Evolutionary conservation across 2,888 invertebrate genomes (phyloP).

Genomic region (Aphidoletes aphidimyza): DNA sequence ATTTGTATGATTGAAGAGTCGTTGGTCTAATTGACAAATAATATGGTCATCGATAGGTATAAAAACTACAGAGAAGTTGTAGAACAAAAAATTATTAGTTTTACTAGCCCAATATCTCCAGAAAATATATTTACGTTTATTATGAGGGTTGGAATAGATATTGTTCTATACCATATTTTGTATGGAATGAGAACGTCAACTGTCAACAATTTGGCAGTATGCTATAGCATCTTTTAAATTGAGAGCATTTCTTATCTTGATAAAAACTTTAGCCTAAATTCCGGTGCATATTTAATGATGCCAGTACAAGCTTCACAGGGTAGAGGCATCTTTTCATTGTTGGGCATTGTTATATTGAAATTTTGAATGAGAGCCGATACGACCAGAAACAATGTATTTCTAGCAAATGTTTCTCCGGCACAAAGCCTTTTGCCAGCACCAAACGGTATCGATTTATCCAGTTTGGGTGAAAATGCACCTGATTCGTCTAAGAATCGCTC

Average conservation of each 20-base stretch:
- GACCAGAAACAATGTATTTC: conserved; percentile 74
- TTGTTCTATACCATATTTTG: too few species aligned
- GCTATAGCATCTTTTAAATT: too few species aligned
- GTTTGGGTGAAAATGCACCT: conserved; percentile 69
- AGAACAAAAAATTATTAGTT: too few species aligned
- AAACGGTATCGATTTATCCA: conserved; percentile 73
- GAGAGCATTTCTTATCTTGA: conserved; percentile 61
- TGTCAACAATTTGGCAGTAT: too few species aligned
- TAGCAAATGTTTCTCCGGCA: conserved; percentile 77
- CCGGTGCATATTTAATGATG: conserved; percentile 69
- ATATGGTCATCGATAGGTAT: too few species aligned
- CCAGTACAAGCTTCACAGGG: conserved; percentile 66
- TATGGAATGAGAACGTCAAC: too few species aligned
- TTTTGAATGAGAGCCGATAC: conserved; percentile 73
- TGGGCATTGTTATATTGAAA: conserved; percentile 70
- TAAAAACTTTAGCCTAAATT: conserved; percentile 71
- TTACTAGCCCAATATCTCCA: too few species aligned
- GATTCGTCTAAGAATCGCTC: conserved; percentile 72
- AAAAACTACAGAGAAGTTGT: too few species aligned
- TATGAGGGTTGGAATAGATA: too few species aligned
- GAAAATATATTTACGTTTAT: too few species aligned
- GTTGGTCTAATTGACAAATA: too few species aligned
- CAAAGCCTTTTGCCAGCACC: conserved; percentile 76
- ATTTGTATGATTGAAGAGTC: too few species aligned
- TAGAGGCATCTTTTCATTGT: conserved; percentile 67